Conservation (phyloP, 2,113 vertebrate genomes). For the Nesospiza acunhae region DNA sequence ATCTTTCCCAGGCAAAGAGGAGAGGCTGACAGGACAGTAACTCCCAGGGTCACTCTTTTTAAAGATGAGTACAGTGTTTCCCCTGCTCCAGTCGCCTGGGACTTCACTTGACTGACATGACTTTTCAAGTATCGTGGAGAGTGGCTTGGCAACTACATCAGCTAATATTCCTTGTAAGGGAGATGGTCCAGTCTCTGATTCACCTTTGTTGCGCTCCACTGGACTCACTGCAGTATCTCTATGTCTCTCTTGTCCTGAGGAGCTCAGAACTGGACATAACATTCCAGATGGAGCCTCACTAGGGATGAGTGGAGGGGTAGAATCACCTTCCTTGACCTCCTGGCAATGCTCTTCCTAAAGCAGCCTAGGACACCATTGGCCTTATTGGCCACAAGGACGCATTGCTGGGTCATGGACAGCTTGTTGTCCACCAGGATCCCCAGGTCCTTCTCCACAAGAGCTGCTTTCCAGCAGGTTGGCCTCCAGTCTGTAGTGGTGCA, state of each 20-base stretch:
- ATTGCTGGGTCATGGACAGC: not conserved
- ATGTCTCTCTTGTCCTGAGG: not conserved
- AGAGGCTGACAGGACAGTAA: not conserved
- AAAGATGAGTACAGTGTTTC: not conserved
- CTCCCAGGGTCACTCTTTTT: not conserved
- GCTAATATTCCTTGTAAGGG: not conserved
- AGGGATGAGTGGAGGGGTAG: not conserved
- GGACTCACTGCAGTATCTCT: not conserved
- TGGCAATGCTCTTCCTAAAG: not conserved
- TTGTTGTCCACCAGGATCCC: not conserved
- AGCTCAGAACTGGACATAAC: not conserved
- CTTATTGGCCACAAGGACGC: not conserved
- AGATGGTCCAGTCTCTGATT: not conserved
- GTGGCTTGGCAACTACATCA: not conserved
- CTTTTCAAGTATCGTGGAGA: not conserved
- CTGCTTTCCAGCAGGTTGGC: not conserved
- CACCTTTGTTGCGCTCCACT: not conserved
- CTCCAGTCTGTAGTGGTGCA: not conserved
- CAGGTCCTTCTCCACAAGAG: not conserved
- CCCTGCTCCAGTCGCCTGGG: fast-evolving
- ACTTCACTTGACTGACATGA: not conserved
- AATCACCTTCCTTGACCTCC: not conserved
- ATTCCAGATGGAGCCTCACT: not conserved
- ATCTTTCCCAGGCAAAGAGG: not conserved
- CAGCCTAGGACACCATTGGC: not conserved